Evolutionary conservation across 2,888 invertebrate genomes (phyloP), one percentile per base, ranked within the genome.

Genomic region (Tribolium freemani): DNA sequence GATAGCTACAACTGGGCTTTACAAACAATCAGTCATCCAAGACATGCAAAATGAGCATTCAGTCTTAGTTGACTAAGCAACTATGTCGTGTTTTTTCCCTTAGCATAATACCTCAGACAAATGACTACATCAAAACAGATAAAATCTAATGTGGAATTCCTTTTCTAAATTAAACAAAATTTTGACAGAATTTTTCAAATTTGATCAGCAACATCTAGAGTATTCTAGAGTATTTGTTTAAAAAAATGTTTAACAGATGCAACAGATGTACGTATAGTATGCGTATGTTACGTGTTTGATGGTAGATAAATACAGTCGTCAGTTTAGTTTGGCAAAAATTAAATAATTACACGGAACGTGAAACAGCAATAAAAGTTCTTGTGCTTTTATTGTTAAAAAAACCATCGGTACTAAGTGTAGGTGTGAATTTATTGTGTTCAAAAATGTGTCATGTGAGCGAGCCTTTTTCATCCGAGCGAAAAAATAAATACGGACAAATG

Each of bases 401-500:
- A 38, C 38, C 38, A 38, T 38, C 38, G 8, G 31, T 31, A n/a
- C n/a, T n/a, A 16, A 2, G 16, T 16, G 26, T 26, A 38, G 38
- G 38, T 38, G 38, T 38, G 38, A 38, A 38, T 38, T 38, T 38
- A 38, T 38, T 38, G 38, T 38, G 38, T 38, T 8, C 31, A 31
- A 31, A 31, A 31, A 31, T 31, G 31, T 31, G 31, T 31, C 31
- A 31, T 31, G 9, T 31, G 31, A 31, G 31, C 5, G 31, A 45
- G 31, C 20, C 16, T 45, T 58, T 61, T 63, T 63, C 31, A 51
- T 51, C 50, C 48, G 63, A 9, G 38, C 21, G 45, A 13, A 66
- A 5, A 53, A 54, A 50, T 54, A 66, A 54, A 66, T 31, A 54
- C 38, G 38, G 46, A 16, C 66, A 45, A 58, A 58, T 30, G 57